Conservation (phyloP, 1,140 invertebrate species). For the Zaprionus gabonicus region DNA sequence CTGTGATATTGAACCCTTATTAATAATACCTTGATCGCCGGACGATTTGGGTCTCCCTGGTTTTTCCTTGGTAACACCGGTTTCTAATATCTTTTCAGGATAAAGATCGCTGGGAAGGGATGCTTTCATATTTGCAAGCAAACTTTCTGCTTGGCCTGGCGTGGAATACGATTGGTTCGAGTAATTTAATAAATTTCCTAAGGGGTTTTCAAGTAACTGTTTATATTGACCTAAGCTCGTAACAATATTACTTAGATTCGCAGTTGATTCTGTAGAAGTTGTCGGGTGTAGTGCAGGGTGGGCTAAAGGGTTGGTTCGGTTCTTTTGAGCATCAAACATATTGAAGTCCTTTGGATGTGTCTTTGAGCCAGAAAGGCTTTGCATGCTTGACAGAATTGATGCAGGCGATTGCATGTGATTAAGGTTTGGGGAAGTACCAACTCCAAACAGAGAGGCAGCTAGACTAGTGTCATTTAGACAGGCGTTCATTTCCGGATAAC, state of each 20-base stretch:
- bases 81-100: conserved; percentile 11
- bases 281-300: conserved; percentile 27
- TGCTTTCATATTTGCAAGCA: conserved; percentile 20
- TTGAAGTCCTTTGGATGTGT: conserved; percentile 23
- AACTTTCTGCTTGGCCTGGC: conserved; percentile 1
- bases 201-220: conserved; percentile 40
- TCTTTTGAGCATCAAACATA: conserved; percentile 37
- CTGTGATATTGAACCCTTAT: not conserved
- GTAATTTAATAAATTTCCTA: conserved; percentile 43
- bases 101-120: conserved; percentile 11
- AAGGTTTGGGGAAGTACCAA: conserved; percentile 16
- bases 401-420: conserved; percentile 33
- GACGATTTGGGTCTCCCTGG: conserved; percentile 10
- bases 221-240: conserved; percentile 41
- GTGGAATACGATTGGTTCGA: conserved; percentile 24
- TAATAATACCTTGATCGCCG: conserved; percentile 12
- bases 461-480: conserved; percentile 28
- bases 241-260: conserved; percentile 30
- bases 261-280: conserved; percentile 16
- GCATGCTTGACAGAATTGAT: conserved; percentile 39
- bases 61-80: conserved; percentile 24
- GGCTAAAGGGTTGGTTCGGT: not conserved
- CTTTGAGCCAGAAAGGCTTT: conserved; percentile 23
- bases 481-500: conserved; percentile 49
- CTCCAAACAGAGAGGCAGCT: conserved; percentile 18